Evolutionary conservation across 2,113 vertebrate genomes (phyloP), one percentile per base, ranked within the genome.

Genomic region (Lathamus discolor): DNA sequence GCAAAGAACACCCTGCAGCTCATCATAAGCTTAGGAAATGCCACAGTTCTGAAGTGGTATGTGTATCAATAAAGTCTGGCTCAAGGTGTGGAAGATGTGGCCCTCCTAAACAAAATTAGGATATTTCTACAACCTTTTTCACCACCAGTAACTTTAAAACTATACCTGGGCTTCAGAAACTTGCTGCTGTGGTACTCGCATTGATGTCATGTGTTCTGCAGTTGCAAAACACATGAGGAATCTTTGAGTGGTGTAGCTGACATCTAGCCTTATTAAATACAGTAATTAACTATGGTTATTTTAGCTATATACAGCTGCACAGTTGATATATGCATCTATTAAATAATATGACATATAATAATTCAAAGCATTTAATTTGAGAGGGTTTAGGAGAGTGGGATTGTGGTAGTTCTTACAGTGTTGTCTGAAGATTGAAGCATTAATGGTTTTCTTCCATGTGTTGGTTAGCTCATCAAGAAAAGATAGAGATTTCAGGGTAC

Each of bases 181-280:
- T 51, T 61, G 27, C 6, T 55, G 33, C 44, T 62, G 22, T 72
- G 59, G 46, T 77, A 82, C 4, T 28, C 15, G 11, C 52, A 44
- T 77, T 4, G 3, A 14, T 90, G 35, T 76, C 29, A 2, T 13
- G 12, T 62, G 25, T 83, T 85, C 52, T 83, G 48, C 57, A 61
- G 20, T 52, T 73, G 35, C 41, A 93, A 76, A 88, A 49, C 88
- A 83, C 63, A 6, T 23, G 75, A 59, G 92, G 37, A 74, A 82
- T 88, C 52, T 59, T 75, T 62, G 35, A 49, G 66, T 69, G 46
- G 29, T 33, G 43, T 90, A 91, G 49, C 31, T 55, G 69, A 48
- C 28, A 62, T 70, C 54, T 44, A 88, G 24, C 54, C 73, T 94
- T 88, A 67, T 94, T 94, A 86, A 89, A 89, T 83, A 83, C 73